Conservation (phyloP, 2,113 vertebrate species). For the Hymenochirus boettgeri region DNA sequence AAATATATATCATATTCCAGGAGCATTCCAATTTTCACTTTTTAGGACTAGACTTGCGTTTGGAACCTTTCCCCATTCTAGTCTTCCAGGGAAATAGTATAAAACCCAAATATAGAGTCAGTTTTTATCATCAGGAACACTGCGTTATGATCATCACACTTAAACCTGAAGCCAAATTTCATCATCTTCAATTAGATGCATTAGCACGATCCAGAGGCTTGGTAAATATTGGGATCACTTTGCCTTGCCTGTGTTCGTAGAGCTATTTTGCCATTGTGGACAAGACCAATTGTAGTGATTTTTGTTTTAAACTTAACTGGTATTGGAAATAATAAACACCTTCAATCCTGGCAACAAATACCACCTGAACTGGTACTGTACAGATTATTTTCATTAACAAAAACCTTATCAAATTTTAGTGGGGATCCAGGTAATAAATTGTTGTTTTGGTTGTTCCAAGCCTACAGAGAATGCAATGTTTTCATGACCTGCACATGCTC, state of each 20-base stretch:
- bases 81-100: conserved; percentile 33
- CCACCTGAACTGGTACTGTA: conserved; percentile 31
- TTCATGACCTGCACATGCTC: not conserved
- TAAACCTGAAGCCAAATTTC: conserved; percentile 43
- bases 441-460: conserved; percentile 15
- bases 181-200: conserved; percentile 48
- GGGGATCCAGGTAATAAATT: conserved; percentile 22
- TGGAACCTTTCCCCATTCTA: conserved; percentile 7
- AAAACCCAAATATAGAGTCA: conserved; percentile 40
- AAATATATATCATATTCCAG: not conserved
- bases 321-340: conserved; percentile 43
- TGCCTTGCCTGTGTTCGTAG: conserved; percentile 9
- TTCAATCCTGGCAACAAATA: conserved; percentile 36
- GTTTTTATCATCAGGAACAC: conserved; percentile 42
- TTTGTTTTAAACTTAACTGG: conserved; percentile 27
- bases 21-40: not conserved
- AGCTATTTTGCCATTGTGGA: conserved; percentile 38
- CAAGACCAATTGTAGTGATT: conserved; percentile 22
- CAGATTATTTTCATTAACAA: conserved; percentile 42
- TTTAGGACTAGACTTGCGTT: not conserved
- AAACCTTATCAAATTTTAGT: conserved; percentile 43
- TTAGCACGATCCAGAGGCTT: conserved; percentile 37
- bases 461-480: conserved; percentile 36
- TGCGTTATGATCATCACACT: conserved; percentile 25
- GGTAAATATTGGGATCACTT: conserved; percentile 13